Conservation (phyloP, 2,113 vertebrate species). For the mouse (Mus musculus) region GRCm39 chr1:180563501-180564000, state of each 20-base stretch:
- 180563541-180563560: not conserved
- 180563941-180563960: not conserved
- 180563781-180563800: not conserved
- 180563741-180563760: not conserved
- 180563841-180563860: not conserved
- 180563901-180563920: not conserved
- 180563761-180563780: not conserved
- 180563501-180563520: too few species aligned
- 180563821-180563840: not conserved
- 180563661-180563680: not conserved
- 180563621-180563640: too few species aligned
- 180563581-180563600: not conserved
- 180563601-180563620: not conserved
- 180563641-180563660: too few species aligned
- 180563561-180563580: too few species aligned
- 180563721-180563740: not conserved
- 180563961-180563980: not conserved
- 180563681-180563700: not conserved
- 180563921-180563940: not conserved
- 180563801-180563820: not conserved
- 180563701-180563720: not conserved
- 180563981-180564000: slow-evolving; percentile 5
- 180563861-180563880: not conserved
- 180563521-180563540: too few species aligned
- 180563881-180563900: not conserved